Conservation (phyloP, 2,797 vertebrate genomes). For the Falco concolor region DNA sequence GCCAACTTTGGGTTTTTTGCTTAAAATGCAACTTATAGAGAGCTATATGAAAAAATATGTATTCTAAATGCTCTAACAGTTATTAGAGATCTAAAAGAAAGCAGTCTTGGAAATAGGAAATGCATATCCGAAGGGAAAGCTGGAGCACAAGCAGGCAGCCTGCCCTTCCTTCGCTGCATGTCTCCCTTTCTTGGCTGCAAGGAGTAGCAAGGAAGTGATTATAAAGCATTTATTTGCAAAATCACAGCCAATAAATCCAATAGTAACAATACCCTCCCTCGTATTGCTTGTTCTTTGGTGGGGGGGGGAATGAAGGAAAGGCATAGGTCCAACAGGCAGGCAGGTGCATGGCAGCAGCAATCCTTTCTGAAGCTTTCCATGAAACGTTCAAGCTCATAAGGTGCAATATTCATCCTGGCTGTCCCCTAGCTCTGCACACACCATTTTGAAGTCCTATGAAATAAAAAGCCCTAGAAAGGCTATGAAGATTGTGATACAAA, state of each 20-base stretch:
- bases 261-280: background rate
- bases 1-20: background rate
- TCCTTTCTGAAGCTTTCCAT: background rate
- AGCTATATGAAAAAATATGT: background rate
- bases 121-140: background rate
- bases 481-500: background rate
- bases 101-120: background rate
- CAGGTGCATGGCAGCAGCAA: background rate
- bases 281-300: fast-evolving
- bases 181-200: conserved; percentile 10
- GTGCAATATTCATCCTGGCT: background rate
- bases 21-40: background rate
- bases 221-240: conserved; percentile 36
- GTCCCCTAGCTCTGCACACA: background rate
- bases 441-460: background rate
- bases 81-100: background rate
- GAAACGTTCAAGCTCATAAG: background rate
- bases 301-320: background rate
- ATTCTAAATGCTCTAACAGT: background rate
- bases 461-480: background rate
- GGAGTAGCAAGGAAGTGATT: conserved; percentile 44
- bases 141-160: background rate
- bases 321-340: background rate
- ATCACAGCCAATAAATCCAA: conserved; percentile 42
- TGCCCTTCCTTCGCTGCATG: background rate